phyloP scores from a whole-genome alignment of 53 echinoderm and acorn worm genomes.

The Mesocentrotus franciscanus region DNA sequence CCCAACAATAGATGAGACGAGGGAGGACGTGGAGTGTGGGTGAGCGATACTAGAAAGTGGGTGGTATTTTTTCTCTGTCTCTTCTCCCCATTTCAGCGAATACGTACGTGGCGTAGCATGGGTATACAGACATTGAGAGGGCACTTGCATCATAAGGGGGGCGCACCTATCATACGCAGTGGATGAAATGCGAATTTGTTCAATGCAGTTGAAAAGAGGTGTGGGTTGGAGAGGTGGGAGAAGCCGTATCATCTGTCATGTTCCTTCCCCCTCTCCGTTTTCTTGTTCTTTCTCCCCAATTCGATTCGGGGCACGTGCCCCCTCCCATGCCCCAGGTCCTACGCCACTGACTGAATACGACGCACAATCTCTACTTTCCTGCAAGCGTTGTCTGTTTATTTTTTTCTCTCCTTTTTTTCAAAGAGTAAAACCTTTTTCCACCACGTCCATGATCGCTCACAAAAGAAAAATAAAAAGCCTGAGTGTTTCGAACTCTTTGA shows the following conservation, averaged over 20 bases:
- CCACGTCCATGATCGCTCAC: conserved; percentile 40
- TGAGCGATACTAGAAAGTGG: background rate
- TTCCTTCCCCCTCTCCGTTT: too few species aligned
- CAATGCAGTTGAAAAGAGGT: too few species aligned
- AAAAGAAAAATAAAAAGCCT: background rate
- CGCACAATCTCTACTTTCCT: background rate
- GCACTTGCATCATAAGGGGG: too few species aligned
- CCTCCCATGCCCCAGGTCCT: too few species aligned
- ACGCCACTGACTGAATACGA: background rate
- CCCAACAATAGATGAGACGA: background rate
- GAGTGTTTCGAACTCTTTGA: background rate
- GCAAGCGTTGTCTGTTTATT: background rate
- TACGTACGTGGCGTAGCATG: background rate
- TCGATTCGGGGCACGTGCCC: too few species aligned
- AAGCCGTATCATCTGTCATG: too few species aligned
- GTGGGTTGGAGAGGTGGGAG: too few species aligned
- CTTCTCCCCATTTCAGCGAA: background rate
- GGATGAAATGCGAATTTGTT: too few species aligned
- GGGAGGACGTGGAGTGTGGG: background rate
- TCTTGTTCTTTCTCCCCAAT: too few species aligned
- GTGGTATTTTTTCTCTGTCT: conserved; percentile 13
- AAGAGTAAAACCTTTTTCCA: background rate
- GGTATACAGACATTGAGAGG: too few species aligned
- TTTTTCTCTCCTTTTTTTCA: background rate
- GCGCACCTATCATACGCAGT: too few species aligned